Percentiles rank a stretch among this genome's conserved stretches.
Evolutionary conservation across 2,113 vertebrate species (phyloP).

Genomic region (Axis porcinus): DNA sequence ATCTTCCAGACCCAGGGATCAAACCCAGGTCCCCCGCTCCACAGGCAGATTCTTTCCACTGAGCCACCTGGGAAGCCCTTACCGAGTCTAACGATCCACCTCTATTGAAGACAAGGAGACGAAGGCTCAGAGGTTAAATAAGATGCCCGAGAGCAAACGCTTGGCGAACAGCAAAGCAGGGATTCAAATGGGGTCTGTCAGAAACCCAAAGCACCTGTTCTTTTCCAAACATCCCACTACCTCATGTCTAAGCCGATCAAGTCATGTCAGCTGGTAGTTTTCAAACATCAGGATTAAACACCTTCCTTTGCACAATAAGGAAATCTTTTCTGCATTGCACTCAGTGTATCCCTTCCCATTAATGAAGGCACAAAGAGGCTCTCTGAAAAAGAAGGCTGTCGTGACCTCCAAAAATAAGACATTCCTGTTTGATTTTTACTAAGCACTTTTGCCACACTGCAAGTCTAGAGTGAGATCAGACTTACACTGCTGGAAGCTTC

Average conservation of each 20-base stretch:
- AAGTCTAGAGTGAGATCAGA: not conserved
- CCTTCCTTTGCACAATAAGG: not conserved
- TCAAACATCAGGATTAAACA: rapidly evolving
- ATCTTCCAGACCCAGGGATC: not conserved
- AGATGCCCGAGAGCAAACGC: not conserved
- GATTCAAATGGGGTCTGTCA: not conserved
- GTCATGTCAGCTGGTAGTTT: rapidly evolving
- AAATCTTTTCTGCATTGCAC: not conserved
- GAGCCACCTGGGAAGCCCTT: not conserved
- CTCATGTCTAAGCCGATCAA: rapidly evolving
- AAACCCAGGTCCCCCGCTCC: not conserved
- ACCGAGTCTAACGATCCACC: not conserved
- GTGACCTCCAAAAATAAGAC: not conserved
- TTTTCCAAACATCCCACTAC: rapidly evolving
- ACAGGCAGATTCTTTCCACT: not conserved
- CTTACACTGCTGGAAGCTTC: slow-evolving; percentile 86
- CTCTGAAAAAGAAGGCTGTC: slow-evolving; percentile 12
- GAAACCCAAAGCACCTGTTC: not conserved
- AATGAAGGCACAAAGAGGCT: not conserved
- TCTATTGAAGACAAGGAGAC: not conserved
- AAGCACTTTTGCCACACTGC: not conserved
- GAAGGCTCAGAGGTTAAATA: not conserved
- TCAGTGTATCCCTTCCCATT: not conserved
- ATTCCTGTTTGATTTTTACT: not conserved
- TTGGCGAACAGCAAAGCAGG: not conserved